phyloP scores from a whole-genome alignment of 2,113 vertebrate genomes.

The Megalops atlanticus region DNA sequence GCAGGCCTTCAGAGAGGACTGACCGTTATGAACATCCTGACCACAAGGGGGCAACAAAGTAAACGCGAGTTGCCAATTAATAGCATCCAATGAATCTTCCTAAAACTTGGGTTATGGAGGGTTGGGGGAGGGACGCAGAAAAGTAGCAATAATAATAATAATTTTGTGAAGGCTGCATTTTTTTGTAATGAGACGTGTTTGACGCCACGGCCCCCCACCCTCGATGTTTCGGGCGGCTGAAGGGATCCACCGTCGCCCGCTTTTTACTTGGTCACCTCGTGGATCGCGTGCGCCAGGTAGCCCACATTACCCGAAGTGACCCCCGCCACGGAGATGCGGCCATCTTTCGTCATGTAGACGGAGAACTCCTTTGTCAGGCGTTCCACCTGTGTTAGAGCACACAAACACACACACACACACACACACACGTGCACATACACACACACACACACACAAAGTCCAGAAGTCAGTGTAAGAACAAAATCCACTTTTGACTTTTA shows the following conservation, averaged over 20 bases:
- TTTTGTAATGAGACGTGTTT: neutral
- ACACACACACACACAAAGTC: no score
- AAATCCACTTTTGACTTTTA: neutral
- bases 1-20: neutral
- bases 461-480: neutral
- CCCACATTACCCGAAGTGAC: constrained; percentile 87
- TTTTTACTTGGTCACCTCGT: constrained; percentile 92
- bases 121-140: neutral
- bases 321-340: constrained; percentile 93
- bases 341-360: constrained; percentile 97
- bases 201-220: constrained; percentile 38
- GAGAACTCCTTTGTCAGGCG: constrained; percentile 92
- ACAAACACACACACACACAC: neutral
- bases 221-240: constrained; percentile 33
- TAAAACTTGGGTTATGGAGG: neutral
- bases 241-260: constrained; percentile 28
- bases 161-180: neutral
- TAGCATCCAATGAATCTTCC: neutral
- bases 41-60: neutral
- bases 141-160: neutral
- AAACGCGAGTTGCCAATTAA: neutral
- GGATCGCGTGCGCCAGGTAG: constrained; percentile 89
- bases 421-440: neutral
- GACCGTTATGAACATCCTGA: neutral
- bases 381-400: constrained; percentile 78